A percentile compares a stretch with the other conserved stretches of the same genome.
Evolutionary conservation across 2,888 invertebrate genomes (phyloP).

Genomic region (Hyles lineata): DNA sequence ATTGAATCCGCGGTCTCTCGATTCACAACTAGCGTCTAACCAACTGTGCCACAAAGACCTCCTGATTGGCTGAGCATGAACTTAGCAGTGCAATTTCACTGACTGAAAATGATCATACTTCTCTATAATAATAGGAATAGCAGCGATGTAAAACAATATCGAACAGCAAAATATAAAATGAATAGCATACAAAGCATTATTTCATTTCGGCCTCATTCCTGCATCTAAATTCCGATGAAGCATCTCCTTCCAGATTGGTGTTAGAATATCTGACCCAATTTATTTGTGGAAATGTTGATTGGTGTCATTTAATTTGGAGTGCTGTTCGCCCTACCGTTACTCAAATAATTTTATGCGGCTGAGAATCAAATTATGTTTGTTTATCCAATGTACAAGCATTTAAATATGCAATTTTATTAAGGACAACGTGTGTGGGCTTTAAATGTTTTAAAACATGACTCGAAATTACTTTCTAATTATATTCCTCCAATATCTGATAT

Average conservation of each 20-base stretch:
- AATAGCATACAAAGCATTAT: background rate
- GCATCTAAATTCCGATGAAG: background rate
- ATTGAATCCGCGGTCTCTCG: too few species aligned
- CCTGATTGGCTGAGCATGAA: too few species aligned
- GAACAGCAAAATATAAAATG: background rate
- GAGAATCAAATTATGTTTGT: background rate
- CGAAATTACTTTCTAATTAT: too few species aligned
- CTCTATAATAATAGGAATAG: background rate
- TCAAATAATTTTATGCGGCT: background rate
- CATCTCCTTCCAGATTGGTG: background rate
- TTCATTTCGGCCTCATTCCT: background rate
- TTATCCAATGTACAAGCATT: background rate
- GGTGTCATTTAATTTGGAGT: background rate
- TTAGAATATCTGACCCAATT: conserved; percentile 8
- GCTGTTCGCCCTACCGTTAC: conserved; percentile 6
- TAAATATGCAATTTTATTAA: background rate
- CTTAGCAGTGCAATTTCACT: too few species aligned
- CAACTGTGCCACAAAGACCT: too few species aligned
- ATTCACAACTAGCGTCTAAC: too few species aligned
- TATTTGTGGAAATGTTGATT: background rate
- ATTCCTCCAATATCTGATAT: too few species aligned
- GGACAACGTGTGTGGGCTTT: background rate
- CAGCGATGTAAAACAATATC: background rate
- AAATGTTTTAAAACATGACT: too few species aligned
- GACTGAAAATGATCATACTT: too few species aligned